These are phyloP conservation scores for Pungitius pungitius DNA, from an alignment of 2,113 vertebrate genomes.

Conservation along the genomic window DNA sequence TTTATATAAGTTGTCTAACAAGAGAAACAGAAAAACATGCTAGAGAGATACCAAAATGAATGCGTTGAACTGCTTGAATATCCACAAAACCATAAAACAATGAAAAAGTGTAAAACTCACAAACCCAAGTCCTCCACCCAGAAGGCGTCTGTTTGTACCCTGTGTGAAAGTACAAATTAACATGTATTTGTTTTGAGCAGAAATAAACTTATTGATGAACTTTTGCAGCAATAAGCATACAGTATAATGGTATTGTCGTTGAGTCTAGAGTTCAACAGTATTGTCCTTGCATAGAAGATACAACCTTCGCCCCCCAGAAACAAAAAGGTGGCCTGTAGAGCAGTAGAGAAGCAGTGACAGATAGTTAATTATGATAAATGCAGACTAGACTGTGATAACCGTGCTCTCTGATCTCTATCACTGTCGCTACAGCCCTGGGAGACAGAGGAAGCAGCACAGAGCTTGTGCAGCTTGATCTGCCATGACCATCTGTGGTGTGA, in stretches of 20 bases:
- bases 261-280: too few relatives aligned
- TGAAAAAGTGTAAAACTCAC: too few relatives aligned
- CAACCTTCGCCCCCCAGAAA: background rate
- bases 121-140: too few relatives aligned
- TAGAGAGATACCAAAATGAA: background rate
- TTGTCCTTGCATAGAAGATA: background rate
- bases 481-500: background rate
- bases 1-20: background rate
- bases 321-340: background rate
- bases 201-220: too few relatives aligned
- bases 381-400: constrained; percentile 19
- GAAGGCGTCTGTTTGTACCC: too few relatives aligned
- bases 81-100: too few relatives aligned
- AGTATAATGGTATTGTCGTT: background rate
- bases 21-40: background rate
- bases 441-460: background rate
- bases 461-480: background rate
- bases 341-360: constrained; percentile 32
- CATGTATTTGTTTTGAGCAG: too few relatives aligned
- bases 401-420: constrained; percentile 36
- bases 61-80: too few relatives aligned
- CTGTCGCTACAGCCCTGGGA: constrained; percentile 15
- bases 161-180: too few relatives aligned
- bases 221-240: background rate
- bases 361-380: constrained; percentile 71